Conservation (phyloP, 2,888 invertebrate species). For the Temnothorax ravouxi region DNA sequence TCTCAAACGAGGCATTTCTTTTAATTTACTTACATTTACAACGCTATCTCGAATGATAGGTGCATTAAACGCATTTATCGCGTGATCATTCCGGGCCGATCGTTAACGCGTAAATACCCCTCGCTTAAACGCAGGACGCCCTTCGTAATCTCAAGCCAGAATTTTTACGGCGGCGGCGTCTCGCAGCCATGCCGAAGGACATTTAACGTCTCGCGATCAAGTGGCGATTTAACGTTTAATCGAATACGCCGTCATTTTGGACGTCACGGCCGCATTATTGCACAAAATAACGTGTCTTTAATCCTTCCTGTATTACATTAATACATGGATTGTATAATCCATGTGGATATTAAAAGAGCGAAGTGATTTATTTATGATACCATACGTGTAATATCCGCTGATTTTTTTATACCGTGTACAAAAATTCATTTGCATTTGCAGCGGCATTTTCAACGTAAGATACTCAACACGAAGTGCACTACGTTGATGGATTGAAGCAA, state of each 20-base stretch:
- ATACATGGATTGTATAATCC: constrained; percentile 10
- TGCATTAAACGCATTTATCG: constrained; percentile 1
- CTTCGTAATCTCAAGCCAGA: constrained; percentile 27
- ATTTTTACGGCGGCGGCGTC: constrained; percentile 19
- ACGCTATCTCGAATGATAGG: background rate
- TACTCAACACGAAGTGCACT: background rate
- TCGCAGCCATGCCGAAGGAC: background rate
- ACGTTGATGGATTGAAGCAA: background rate
- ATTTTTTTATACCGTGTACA: background rate
- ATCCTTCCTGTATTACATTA: background rate
- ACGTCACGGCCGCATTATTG: background rate
- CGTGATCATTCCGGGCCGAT: background rate
- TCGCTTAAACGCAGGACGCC: constrained; percentile 3
- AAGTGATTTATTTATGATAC: constrained; percentile 9
- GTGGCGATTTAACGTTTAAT: background rate
- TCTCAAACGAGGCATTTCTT: background rate
- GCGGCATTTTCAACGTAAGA: background rate
- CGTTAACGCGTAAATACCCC: constrained; percentile 20
- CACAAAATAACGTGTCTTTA: background rate
- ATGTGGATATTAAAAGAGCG: background rate
- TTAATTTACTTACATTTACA: background rate
- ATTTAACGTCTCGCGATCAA: constrained; percentile 4
- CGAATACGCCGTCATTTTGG: constrained; percentile 6
- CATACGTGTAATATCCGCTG: background rate
- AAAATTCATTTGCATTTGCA: background rate